Evolutionary conservation across 2,888 invertebrate genomes (phyloP).

Genomic region (Macropis europaea): DNA sequence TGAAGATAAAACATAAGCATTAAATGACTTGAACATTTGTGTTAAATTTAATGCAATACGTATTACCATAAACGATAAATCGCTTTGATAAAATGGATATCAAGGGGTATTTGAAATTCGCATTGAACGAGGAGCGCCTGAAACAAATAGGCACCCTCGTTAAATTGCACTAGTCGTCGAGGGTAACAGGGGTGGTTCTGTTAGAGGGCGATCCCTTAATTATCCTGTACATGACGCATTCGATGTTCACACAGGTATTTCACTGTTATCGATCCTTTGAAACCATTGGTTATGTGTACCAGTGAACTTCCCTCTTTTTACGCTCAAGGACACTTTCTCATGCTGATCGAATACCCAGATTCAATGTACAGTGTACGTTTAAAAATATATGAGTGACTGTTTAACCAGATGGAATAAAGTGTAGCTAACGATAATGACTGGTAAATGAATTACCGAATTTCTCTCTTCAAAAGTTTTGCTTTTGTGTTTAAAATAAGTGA

Average conservation of each 20-base stretch:
- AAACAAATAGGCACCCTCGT: constrained; percentile 26
- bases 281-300: constrained; percentile 22
- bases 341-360: background rate
- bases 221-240: constrained; percentile 53
- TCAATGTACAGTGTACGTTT: background rate
- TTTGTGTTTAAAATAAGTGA: background rate
- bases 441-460: background rate
- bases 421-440: background rate
- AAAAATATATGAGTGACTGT: background rate
- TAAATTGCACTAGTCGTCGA: constrained; percentile 32
- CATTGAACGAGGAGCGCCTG: constrained; percentile 9
- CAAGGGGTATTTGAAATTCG: constrained; percentile 10
- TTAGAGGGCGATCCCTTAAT: constrained; percentile 46
- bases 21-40: too few species aligned
- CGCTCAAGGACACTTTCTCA: background rate
- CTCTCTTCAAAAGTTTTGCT: background rate
- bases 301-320: constrained; percentile 3
- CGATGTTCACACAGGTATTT: constrained; percentile 50
- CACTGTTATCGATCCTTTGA: constrained; percentile 29
- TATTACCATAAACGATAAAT: background rate
- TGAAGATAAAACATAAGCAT: too few species aligned
- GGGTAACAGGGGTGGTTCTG: constrained; percentile 38
- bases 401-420: background rate
- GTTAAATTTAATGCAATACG: too few species aligned
- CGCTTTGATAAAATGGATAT: background rate